Percentiles rank a stretch among this genome's conserved stretches.
Conservation (phyloP, 2,113 vertebrate genomes). For the Cervus canadensis region DNA sequence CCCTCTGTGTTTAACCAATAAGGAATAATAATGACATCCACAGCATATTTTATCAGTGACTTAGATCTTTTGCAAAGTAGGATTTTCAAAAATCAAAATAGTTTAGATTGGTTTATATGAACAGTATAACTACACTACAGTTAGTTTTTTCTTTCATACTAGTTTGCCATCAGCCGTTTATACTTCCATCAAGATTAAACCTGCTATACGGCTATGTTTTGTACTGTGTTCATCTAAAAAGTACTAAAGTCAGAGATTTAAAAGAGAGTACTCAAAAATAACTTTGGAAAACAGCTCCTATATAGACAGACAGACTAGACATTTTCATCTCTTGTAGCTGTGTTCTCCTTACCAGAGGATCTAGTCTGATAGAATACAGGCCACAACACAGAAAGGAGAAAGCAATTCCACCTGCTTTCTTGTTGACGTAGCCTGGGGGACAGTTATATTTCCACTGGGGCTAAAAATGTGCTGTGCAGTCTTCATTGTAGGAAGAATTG, state of each 20-base stretch:
- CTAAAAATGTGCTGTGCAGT: background rate
- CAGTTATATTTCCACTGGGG: background rate
- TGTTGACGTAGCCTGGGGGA: background rate
- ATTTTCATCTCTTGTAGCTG: background rate
- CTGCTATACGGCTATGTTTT: background rate
- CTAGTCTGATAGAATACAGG: background rate
- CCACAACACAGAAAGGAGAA: background rate
- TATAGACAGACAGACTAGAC: background rate
- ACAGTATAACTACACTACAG: background rate
- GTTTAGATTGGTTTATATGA: background rate
- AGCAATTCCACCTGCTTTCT: background rate
- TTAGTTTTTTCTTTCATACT: background rate
- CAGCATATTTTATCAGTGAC: background rate
- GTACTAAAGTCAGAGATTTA: background rate
- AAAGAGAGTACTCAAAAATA: conserved; percentile 32
- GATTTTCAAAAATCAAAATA: background rate
- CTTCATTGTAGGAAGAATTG: background rate
- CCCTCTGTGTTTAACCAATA: background rate
- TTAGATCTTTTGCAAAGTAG: background rate
- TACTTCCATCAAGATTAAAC: conserved; percentile 32
- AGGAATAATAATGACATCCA: background rate
- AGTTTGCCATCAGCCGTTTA: background rate
- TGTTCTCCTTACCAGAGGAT: background rate
- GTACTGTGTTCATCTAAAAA: background rate
- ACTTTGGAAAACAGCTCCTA: background rate